Conservation (phyloP, 2,113 vertebrate genomes). For the Eublepharis macularius region DNA sequence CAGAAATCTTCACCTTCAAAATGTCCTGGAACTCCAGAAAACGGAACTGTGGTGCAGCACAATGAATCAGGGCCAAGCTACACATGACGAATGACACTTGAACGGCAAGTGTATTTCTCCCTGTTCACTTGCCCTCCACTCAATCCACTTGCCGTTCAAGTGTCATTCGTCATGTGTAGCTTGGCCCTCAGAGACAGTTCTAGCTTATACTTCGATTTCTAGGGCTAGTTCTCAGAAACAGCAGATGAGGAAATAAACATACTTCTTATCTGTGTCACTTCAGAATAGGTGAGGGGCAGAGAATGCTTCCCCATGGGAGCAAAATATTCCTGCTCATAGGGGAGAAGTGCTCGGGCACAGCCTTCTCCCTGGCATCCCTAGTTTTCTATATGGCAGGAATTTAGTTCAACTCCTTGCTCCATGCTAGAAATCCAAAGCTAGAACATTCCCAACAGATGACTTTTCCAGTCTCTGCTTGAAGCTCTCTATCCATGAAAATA, state of each 20-base stretch:
- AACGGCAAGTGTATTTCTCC: too few species aligned
- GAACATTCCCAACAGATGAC: too few species aligned
- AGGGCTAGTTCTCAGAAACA: neutral
- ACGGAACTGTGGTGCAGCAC: neutral
- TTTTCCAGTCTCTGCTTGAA: too few species aligned
- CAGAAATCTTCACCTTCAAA: conserved; percentile 40
- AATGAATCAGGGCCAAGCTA: too few species aligned
- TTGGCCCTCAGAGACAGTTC: neutral
- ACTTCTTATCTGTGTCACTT: neutral
- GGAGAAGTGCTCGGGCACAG: neutral
- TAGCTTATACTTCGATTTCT: neutral
- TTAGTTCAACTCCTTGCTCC: neutral
- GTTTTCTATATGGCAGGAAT: neutral
- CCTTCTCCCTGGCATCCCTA: neutral
- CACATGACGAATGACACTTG: too few species aligned
- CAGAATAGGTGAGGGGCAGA: neutral
- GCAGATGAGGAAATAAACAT: neutral
- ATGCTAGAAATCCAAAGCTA: too few species aligned
- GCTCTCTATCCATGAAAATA: too few species aligned
- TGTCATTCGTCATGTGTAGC: too few species aligned
- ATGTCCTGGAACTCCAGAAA: conserved; percentile 14
- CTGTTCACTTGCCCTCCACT: too few species aligned
- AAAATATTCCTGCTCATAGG: neutral
- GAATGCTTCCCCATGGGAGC: neutral
- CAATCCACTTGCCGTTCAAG: too few species aligned